Base-by-base conservation (phyloP, 2,113 vertebrate species). In the Lasiurus cinereus region DNA sequence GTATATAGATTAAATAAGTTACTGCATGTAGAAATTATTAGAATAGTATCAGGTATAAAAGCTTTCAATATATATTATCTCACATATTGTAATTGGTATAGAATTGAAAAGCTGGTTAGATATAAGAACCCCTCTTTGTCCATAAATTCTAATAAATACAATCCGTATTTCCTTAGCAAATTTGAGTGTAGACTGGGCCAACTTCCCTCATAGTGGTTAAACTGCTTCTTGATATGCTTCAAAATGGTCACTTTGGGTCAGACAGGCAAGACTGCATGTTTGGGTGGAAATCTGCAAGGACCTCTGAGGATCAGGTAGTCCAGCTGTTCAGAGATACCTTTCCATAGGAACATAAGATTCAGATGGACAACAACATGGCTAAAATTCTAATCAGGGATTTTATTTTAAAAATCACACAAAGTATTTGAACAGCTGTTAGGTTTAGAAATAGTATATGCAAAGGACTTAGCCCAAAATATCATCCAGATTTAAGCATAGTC, bases 101-200 rank as follows among this genome's bases (percentile, higher is more conserved):
- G 54, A 92, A 80, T 18, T 73, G 39, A 2, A 13, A 29, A n/a
- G 11, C 33, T 96, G 59, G 46, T 21, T 43, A 84, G 6, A 84
- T 48, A 39, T 54, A 76, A 78, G 48, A 92, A 67, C 2, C 1
- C 3, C 8, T 43, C 13, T 69, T 89, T 48, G 9, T 79, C 56
- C 24, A 33, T n/a, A 74, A 54, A 69, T 59, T 84, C 48, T 54
- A 79, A 93, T 36, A 87, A 93, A 83, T 43, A 80, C 3, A 73
- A n/a, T 82, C 56, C 93, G 6, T 3, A 73, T 52, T 31, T 79
- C 90, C 66, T 94, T 84, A 78, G 83, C 15, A 88, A 92, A 84
- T 66, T 33, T 87, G 48, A 82, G 3, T 31, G 64, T 67, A 36
- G 33, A 54, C 7, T 56, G 19, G 29, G 9, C 15, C 22, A 82